These are phyloP conservation scores for Casuarius casuarius DNA, from an alignment of 2,113 vertebrate species.

Conservation along the genomic window DNA sequence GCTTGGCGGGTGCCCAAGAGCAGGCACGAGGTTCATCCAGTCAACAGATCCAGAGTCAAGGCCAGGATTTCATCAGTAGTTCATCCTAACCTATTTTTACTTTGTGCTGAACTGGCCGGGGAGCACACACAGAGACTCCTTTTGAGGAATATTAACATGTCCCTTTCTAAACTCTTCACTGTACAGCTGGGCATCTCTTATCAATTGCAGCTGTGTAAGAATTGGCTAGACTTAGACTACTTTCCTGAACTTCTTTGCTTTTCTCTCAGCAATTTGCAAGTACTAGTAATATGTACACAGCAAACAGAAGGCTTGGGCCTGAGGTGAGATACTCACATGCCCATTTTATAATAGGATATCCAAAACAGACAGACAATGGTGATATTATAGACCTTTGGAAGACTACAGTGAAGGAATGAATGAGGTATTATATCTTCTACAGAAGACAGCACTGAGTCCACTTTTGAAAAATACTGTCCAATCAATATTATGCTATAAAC, in stretches of 20 bases:
- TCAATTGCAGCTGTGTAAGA: background rate
- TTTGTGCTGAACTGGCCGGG: background rate
- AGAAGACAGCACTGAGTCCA: background rate
- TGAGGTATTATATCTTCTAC: background rate
- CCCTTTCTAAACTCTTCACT: background rate
- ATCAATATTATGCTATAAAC: background rate
- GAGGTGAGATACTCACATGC: accelerated
- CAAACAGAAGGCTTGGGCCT: accelerated
- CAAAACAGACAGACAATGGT: background rate
- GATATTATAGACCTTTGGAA: background rate
- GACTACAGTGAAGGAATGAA: background rate
- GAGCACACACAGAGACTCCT: background rate
- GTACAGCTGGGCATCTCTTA: background rate
- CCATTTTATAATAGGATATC: background rate
- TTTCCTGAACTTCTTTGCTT: background rate
- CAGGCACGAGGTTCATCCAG: background rate
- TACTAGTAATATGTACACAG: background rate
- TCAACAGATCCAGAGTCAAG: background rate
- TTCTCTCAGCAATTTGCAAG: background rate
- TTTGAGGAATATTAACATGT: background rate
- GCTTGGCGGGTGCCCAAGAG: background rate
- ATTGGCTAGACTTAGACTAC: background rate
- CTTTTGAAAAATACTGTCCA: background rate
- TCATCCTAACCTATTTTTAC: background rate
- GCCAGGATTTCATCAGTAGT: background rate